Evolutionary conservation across 2,113 vertebrate genomes (phyloP).

Genomic region (Ramphastos sulfuratus): DNA sequence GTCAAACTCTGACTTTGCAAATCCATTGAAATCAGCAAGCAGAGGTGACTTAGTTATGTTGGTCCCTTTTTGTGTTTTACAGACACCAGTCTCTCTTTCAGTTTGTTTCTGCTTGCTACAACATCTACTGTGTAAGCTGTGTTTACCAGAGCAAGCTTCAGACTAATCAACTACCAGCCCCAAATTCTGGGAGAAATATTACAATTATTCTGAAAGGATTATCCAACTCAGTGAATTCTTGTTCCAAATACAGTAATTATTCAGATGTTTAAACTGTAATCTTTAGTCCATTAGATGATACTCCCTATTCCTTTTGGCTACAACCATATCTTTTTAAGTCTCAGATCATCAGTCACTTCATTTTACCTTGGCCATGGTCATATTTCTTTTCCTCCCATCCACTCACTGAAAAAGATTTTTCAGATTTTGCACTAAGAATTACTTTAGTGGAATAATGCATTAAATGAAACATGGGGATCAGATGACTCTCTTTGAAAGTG

Average conservation of each 20-base stretch:
- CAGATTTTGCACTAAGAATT: not conserved
- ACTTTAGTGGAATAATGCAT: not conserved
- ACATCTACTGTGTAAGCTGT: not conserved
- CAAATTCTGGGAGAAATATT: slow-evolving; percentile 18
- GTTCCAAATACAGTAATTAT: slow-evolving; percentile 61
- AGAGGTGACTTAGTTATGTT: not conserved
- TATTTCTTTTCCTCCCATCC: not conserved
- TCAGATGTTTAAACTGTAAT: slow-evolving; percentile 58
- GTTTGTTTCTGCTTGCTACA: not conserved
- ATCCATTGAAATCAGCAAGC: not conserved
- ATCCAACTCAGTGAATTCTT: slow-evolving; percentile 7
- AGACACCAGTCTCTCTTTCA: not conserved
- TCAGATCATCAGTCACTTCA: not conserved
- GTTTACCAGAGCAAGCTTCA: slow-evolving; percentile 55
- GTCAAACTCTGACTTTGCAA: not conserved
- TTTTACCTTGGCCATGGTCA: not conserved
- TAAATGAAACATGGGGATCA: not conserved
- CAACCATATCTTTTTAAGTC: not conserved
- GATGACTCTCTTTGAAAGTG: not conserved
- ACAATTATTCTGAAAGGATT: slow-evolving; percentile 60
- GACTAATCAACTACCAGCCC: slow-evolving; percentile 38
- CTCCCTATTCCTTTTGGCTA: not conserved
- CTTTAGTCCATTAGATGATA: slow-evolving; percentile 43
- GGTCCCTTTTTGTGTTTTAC: not conserved
- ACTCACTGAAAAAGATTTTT: not conserved